Base-by-base conservation (phyloP, 2,113 vertebrate genomes). In the Aspiorhynchus laticeps region DNA sequence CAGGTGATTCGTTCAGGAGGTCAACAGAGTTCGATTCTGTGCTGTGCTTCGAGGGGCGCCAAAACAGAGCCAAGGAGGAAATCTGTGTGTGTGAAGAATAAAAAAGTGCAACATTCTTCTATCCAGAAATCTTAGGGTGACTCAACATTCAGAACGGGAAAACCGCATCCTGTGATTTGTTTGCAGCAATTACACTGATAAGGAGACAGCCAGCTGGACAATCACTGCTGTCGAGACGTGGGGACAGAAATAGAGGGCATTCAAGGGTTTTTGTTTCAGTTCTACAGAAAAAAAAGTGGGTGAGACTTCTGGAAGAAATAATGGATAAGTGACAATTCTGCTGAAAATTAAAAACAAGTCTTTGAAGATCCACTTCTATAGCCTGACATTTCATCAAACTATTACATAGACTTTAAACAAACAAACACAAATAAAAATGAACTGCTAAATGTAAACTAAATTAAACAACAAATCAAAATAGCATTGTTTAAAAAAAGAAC, bases 101-200 rank as follows among this genome's bases (percentile, higher is more conserved):
- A 12, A 38, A 65, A 48, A 73, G 21, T 33, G 69, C 24, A 24
- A 59, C 82, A 41, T 59, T 84, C 48, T 73, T 74, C 67, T 48
- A 56, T 43, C 21, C 59, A 78, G 26, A 85, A 46, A 46, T 56
- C 61, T 85, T 63, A 80, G 56, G n/a, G 76, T 46, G 83, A 80
- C 75, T 85, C 82, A 56, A 84, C 43, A 56, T 48, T 74, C 31
- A 73, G 67, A 74, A 36, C 7, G 31, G 81, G 71, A 83, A 26
- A 79, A 63, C 43, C 77, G 75, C 75, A 88, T 80, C 83, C 77
- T 61, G 82, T 69, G 76, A 77, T 84, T 65, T 88, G 76, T 85
- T 46, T 19, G 65, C 36, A 31, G 65, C 33, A 51, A n/a, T 78
- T 14, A 80, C 65, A 63, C 17, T 14, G 83, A 85, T 85, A 85